Conservation (phyloP, 2,888 invertebrate species). For the Meta bourneti region DNA sequence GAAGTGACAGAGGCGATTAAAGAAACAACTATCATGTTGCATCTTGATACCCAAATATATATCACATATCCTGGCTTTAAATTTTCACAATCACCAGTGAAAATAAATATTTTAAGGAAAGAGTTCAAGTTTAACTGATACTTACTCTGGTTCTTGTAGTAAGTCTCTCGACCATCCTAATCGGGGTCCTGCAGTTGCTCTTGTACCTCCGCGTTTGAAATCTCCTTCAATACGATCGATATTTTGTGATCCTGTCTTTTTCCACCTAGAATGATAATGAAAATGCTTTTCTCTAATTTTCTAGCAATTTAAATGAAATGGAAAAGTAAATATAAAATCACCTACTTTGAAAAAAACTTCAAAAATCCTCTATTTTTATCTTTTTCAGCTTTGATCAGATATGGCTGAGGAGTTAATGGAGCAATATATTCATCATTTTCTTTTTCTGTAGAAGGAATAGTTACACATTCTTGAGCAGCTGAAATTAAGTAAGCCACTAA, state of each 20-base stretch:
- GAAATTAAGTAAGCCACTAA: conserved; percentile 31
- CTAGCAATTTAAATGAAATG: not conserved
- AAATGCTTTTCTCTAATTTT: not conserved
- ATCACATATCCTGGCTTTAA: no score
- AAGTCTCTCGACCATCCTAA: conserved; percentile 81
- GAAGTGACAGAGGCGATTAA: no score
- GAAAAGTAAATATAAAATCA: not conserved
- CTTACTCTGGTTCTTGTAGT: conserved; percentile 58
- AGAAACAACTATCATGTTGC: no score
- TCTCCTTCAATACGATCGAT: conserved; percentile 82
- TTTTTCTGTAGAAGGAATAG: conserved; percentile 59
- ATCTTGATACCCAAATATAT: no score
- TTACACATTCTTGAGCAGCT: conserved; percentile 65
- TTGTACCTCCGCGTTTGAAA: conserved; percentile 86
- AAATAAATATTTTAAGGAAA: not conserved
- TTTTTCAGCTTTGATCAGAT: conserved; percentile 74
- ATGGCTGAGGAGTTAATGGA: conserved; percentile 54
- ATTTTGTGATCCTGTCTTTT: conserved; percentile 68
- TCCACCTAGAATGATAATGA: conserved; percentile 43
- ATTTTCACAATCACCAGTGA: no score
- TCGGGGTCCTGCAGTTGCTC: conserved; percentile 87
- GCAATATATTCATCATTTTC: conserved; percentile 45
- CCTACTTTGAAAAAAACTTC: conserved; percentile 85
- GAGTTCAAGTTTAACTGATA: not conserved
- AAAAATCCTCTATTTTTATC: conserved; percentile 85